These are phyloP conservation scores for Leptestheria dahalacensis DNA, from an alignment of 1,140 invertebrate species.

Conservation along the genomic window DNA sequence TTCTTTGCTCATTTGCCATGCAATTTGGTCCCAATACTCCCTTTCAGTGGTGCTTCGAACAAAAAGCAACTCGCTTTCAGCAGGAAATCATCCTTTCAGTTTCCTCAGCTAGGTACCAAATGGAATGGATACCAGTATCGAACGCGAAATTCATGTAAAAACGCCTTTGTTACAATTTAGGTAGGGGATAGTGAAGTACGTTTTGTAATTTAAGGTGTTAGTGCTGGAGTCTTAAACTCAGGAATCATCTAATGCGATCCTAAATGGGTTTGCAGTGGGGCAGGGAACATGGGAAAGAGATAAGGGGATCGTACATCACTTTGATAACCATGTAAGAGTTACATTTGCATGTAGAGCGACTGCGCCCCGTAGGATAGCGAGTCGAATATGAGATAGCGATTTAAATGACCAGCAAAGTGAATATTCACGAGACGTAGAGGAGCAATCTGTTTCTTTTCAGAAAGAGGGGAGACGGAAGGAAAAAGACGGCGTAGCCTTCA, in stretches of 20 bases:
- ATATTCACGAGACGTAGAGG: background rate
- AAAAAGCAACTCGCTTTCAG: background rate
- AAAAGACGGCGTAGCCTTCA: background rate
- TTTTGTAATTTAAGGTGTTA: no score
- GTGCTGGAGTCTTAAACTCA: no score
- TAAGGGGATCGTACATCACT: background rate
- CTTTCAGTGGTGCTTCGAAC: background rate
- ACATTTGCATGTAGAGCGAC: background rate
- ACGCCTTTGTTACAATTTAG: no score
- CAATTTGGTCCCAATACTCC: background rate
- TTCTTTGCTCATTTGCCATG: background rate
- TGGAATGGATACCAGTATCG: no score
- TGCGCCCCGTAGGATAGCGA: background rate
- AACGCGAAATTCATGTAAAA: no score
- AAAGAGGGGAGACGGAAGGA: background rate
- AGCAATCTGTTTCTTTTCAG: background rate
- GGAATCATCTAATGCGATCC: no score
- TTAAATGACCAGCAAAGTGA: background rate
- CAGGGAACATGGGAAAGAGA: background rate
- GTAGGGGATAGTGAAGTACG: no score
- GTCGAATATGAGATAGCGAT: background rate
- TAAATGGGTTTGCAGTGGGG: no score
- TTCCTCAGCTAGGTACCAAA: background rate
- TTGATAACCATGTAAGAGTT: background rate
- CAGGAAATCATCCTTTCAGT: background rate